phyloP scores from a whole-genome alignment of 1,140 invertebrate species.

The Subanguina moxae region DNA sequence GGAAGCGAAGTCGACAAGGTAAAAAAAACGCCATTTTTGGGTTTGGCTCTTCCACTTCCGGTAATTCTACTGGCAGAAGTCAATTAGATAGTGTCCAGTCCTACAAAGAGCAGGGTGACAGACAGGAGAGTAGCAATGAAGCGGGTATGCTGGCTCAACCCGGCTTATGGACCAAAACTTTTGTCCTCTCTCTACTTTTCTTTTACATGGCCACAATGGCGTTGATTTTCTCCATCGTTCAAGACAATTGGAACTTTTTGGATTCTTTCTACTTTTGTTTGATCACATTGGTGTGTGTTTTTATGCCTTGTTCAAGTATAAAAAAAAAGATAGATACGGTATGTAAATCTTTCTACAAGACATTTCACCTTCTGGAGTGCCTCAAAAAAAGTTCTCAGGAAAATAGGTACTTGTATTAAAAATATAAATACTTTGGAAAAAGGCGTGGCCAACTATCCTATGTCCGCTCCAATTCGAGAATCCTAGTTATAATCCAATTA shows the following conservation, averaged over 20 bases:
- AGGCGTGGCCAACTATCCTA: too few species aligned
- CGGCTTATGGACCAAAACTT: slow-evolving; percentile 26
- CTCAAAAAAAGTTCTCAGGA: too few species aligned
- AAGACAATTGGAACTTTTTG: slow-evolving; percentile 38
- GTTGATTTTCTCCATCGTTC: slow-evolving; percentile 26
- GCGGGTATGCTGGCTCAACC: slow-evolving; percentile 26
- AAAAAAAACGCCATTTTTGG: neutral
- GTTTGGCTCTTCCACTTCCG: neutral
- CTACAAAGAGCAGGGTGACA: slow-evolving; percentile 1
- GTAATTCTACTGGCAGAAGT: neutral
- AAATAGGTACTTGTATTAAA: too few species aligned
- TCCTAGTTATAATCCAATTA: too few species aligned
- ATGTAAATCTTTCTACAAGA: too few species aligned
- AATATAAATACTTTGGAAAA: too few species aligned
- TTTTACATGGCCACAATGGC: slow-evolving; percentile 36
- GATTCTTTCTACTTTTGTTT: slow-evolving; percentile 46
- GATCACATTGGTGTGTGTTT: slow-evolving; percentile 39
- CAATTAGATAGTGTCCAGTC: neutral
- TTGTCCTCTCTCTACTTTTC: slow-evolving; percentile 37
- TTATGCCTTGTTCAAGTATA: too few species aligned
- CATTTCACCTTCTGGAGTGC: too few species aligned
- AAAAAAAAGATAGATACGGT: too few species aligned
- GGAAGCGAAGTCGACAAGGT: neutral
- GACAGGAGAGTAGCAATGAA: slow-evolving; percentile 19
- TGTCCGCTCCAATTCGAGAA: too few species aligned